Evolutionary conservation across 2,113 vertebrate species (phyloP), one percentile per base, ranked within the genome.

Genomic region (Indicator indicator): DNA sequence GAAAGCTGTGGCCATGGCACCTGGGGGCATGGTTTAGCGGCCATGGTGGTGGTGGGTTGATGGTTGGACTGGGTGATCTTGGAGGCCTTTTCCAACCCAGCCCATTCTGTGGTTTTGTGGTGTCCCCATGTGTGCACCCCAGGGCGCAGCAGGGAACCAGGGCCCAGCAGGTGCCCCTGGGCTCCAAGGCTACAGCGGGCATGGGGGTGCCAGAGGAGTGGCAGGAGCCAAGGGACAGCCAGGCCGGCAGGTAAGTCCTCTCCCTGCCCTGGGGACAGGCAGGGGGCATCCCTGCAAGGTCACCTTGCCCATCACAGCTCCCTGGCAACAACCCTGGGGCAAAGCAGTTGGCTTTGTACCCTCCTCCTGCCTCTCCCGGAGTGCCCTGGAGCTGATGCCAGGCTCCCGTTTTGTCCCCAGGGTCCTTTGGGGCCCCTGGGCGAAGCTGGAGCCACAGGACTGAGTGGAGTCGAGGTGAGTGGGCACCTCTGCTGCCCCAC

Each of bases 381-480:
- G 11, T 17, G 40, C 16, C 23, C 42, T 11, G 3, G 48, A 36
- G 38, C 50, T 58, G 80, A 68, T 48, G n/a, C 50, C 71, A 86
- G 16, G 12, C 40, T 38, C 11, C 0, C 55, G 26, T 56, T 83
- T 48, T 83, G 84, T 91, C 59, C 84, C 72, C 60, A 99, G 99
- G 98, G 98, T 11, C 92, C 96, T 26, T 96, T 98, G 0, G 98
- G 98, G 48, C 89, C 97, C 16, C 93, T 94, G 0, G 98, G 98
- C 0, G 92, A 98, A 90, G 96, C 91, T 62, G 98, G 98, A 79
- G 97, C 94, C 33, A 32, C 87, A 0, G 98, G 97, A 65, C 92
- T 98, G 33, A 95, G 96, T 0, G 99, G 98, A 30, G 38, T 96
- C 1, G 96, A 98, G 97, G 99, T 99, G 87, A 93, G 97, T 8